phyloP scores from a whole-genome alignment of 2,797 vertebrate species.

The Gorsachius magnificus region DNA sequence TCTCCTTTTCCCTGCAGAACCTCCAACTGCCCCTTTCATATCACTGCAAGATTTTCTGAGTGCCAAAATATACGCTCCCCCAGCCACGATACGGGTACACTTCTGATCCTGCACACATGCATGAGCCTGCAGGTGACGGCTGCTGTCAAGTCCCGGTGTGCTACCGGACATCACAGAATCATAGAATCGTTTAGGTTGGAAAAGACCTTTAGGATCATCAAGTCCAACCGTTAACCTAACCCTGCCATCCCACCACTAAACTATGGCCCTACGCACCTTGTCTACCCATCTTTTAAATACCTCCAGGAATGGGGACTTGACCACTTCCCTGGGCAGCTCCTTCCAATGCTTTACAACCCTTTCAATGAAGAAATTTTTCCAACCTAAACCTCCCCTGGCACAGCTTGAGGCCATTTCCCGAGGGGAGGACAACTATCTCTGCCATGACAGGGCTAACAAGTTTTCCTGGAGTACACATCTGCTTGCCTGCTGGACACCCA shows the following conservation, averaged over 20 bases:
- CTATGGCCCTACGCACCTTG: no score
- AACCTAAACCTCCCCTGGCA: no score
- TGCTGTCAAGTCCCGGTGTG: not conserved
- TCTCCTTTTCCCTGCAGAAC: not conserved
- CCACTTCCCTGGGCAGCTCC: no score
- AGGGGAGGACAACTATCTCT: not conserved
- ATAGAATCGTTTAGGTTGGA: no score
- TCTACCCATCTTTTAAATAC: no score
- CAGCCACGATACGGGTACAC: fast-evolving
- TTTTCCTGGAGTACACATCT: not conserved
- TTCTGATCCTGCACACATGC: fast-evolving
- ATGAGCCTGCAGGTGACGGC: not conserved
- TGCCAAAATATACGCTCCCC: not conserved
- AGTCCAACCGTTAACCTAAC: no score
- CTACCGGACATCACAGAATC: not conserved
- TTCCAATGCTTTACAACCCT: no score
- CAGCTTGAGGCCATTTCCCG: no score
- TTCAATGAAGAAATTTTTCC: no score
- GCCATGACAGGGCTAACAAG: not conserved
- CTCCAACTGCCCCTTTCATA: not conserved
- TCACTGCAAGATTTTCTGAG: not conserved
- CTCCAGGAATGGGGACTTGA: no score
- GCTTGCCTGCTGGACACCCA: not conserved
- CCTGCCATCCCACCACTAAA: no score
- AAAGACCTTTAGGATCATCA: no score